Evolutionary conservation across 2,797 vertebrate species (phyloP).

Genomic region (Microhierax caerulescens): DNA sequence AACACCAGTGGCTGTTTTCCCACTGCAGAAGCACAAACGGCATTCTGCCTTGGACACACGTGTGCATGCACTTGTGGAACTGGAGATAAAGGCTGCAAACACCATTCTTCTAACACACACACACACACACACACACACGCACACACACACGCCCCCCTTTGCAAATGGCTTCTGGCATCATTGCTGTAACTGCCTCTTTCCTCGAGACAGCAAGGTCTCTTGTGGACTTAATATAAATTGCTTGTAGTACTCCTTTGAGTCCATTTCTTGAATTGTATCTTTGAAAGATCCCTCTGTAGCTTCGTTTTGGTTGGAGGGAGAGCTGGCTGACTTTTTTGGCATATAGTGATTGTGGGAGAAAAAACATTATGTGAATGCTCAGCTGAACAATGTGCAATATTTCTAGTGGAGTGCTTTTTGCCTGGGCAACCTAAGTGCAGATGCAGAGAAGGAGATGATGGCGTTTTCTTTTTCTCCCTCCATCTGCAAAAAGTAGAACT

Average conservation of each 20-base stretch:
- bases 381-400: neutral
- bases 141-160: too few relatives aligned
- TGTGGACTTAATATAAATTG: neutral
- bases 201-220: neutral
- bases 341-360: neutral
- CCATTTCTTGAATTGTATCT: fast-evolving
- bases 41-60: fast-evolving
- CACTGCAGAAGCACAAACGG: neutral
- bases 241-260: neutral
- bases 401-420: neutral
- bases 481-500: neutral
- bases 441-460: neutral
- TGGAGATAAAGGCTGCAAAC: neutral
- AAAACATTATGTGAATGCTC: neutral
- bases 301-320: neutral
- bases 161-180: neutral
- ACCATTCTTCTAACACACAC: fast-evolving
- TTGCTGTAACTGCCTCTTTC: neutral
- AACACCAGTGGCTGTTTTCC: neutral
- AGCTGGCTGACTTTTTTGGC: neutral
- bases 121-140: too few relatives aligned
- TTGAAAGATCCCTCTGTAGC: neutral
- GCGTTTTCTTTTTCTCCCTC: neutral
- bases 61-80: neutral
- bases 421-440: neutral